These are phyloP conservation scores for Pipistrellus pygmaeus DNA, from an alignment of 2,797 vertebrate genomes.

Conservation along the genomic window DNA sequence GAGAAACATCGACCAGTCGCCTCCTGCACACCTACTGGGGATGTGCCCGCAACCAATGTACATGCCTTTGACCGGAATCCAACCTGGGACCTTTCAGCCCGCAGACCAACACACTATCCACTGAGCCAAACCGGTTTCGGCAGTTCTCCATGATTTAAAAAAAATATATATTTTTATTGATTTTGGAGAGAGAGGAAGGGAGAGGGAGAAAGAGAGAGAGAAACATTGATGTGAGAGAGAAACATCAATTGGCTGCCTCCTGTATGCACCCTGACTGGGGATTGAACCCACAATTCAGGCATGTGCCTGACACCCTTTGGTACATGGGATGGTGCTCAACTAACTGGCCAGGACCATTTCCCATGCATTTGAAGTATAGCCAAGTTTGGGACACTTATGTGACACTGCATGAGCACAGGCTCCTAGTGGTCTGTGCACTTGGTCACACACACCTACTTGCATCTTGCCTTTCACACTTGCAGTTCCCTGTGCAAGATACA, in stretches of 20 bases:
- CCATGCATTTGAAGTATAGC: background rate
- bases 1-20: too few species aligned
- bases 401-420: too few species aligned
- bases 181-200: background rate
- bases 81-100: too few species aligned
- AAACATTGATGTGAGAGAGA: background rate
- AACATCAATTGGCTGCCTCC: background rate
- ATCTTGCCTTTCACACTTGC: background rate
- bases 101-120: too few species aligned
- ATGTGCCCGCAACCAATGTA: too few species aligned
- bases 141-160: background rate
- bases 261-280: background rate
- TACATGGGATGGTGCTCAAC: background rate
- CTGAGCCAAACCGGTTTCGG: too few species aligned
- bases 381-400: background rate
- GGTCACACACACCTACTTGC: background rate
- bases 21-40: too few species aligned
- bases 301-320: background rate
- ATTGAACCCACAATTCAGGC: background rate
- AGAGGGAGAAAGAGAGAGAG: background rate
- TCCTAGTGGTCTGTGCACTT: background rate
- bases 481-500: too few species aligned
- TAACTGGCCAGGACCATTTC: background rate
- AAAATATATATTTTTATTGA: background rate
- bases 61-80: too few species aligned